Evolutionary conservation across 2,113 vertebrate genomes (phyloP), one percentile per base, ranked within the genome.

Genomic region (Haplotaxodon microlepis): DNA sequence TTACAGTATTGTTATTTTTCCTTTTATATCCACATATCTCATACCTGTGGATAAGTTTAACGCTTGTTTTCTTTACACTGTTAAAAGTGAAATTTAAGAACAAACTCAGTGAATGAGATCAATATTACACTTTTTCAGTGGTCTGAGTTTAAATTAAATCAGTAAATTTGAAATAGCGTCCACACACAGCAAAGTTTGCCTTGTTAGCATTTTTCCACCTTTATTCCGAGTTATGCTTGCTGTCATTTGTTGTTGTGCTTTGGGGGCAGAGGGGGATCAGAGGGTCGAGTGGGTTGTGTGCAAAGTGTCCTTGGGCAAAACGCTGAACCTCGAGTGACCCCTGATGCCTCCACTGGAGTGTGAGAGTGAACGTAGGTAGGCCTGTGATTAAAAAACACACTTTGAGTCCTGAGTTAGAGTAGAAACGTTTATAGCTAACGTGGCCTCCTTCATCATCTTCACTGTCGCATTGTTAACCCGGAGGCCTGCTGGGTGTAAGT

Each of bases 401-500:
- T 24, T 2, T 71, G 7, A 42, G 66, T 24, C 5, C n/a, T 42
- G 61, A 38, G 19, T 66, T 6, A 42, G 36, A 40, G 36, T 40
- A 71, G 36, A 40, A 71, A 24, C 1, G 12, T 71, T 40, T 24
- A 9, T 9, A 42, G 66, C 38, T 29, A 59, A 59, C 21, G 6
- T 27, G 40, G 8, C 21, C 40, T 73, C 8, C 63, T 29, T 76
- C 40, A 47, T 47, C 69, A 47, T 47, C 40, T 11, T 73, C 21
- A 27, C 66, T 45, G 66, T 27, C 1, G 8, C 38, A 6, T 16
- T 71, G 38, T 8, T 24, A 45, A 24, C 38, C 38, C 0, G 3
- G 63, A 0, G 0, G 11, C 63, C 66, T 73, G 66, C 69, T 73
- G 38, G 21, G 38, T 27, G 21, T 3, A 27, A 9, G 38, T 36